A percentile compares a stretch with the other conserved stretches of the same genome.
Evolutionary conservation across 2,888 invertebrate genomes (phyloP).

Genomic region (Nebria brevicollis): DNA sequence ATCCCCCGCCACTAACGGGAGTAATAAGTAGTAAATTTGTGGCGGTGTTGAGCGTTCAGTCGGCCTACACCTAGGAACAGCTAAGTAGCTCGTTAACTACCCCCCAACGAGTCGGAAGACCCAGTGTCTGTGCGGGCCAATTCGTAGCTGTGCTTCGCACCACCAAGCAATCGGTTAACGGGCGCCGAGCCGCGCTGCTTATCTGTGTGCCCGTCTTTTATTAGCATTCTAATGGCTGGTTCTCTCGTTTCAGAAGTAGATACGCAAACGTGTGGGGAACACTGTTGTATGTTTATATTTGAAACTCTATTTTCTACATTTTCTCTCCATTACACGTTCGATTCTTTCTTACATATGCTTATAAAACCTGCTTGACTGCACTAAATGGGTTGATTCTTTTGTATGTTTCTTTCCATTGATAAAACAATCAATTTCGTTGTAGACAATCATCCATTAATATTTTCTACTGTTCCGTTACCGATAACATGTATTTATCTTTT

Average conservation of each 20-base stretch:
- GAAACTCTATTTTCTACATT: not conserved
- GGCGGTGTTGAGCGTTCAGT: conserved; percentile 47
- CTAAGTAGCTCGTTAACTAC: conserved; percentile 57
- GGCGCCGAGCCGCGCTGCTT: not conserved
- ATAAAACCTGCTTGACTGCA: too few species aligned
- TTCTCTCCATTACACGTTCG: not conserved
- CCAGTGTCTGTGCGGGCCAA: not conserved
- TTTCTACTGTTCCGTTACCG: too few species aligned
- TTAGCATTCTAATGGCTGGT: not conserved
- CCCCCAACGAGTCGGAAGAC: conserved; percentile 49
- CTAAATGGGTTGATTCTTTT: too few species aligned
- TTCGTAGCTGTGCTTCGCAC: not conserved
- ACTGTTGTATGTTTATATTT: not conserved
- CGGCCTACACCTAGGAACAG: conserved; percentile 54
- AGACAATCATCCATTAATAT: too few species aligned
- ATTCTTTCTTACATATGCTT: not conserved
- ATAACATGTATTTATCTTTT: too few species aligned
- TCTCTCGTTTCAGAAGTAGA: not conserved
- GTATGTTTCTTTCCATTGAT: too few species aligned
- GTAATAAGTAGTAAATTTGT: conserved; percentile 54
- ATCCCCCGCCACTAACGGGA: not conserved
- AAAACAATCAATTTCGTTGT: too few species aligned
- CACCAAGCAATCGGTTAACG: not conserved
- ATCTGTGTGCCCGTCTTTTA: not conserved
- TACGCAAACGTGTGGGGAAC: not conserved